Conservation (phyloP, 2,797 vertebrate genomes). For the Argya squamiceps region DNA sequence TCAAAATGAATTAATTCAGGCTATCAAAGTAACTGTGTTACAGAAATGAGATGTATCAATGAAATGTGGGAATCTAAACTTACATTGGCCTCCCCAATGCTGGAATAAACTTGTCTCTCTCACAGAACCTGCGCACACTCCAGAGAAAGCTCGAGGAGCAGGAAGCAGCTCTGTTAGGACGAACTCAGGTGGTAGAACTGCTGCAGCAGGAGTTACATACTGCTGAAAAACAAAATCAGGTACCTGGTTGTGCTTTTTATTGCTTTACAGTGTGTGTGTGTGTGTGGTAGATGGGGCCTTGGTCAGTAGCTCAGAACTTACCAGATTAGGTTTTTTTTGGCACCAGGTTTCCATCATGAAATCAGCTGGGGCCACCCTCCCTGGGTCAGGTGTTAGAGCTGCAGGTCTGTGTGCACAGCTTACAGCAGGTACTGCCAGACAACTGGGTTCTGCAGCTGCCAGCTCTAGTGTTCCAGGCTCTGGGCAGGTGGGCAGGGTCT, state of each 20-base stretch:
- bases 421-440: background rate
- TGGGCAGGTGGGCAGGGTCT: background rate
- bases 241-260: constrained; percentile 10
- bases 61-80: background rate
- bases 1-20: background rate
- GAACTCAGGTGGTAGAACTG: constrained; percentile 86
- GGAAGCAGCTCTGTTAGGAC: constrained; percentile 83
- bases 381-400: background rate
- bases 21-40: background rate
- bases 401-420: background rate
- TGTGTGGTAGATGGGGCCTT: background rate
- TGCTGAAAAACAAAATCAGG: constrained; percentile 90
- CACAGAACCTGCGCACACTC: constrained; percentile 72
- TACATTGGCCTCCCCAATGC: accelerated
- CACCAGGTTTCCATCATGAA: background rate
- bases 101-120: background rate
- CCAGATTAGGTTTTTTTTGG: background rate
- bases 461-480: background rate
- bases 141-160: constrained; percentile 86
- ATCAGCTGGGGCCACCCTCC: background rate
- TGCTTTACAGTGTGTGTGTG: background rate
- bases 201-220: constrained; percentile 87
- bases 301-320: background rate
- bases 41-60: background rate
- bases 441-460: background rate